Base-by-base conservation (phyloP, 2,888 invertebrate species). In the Drosophila tripunctata region DNA sequence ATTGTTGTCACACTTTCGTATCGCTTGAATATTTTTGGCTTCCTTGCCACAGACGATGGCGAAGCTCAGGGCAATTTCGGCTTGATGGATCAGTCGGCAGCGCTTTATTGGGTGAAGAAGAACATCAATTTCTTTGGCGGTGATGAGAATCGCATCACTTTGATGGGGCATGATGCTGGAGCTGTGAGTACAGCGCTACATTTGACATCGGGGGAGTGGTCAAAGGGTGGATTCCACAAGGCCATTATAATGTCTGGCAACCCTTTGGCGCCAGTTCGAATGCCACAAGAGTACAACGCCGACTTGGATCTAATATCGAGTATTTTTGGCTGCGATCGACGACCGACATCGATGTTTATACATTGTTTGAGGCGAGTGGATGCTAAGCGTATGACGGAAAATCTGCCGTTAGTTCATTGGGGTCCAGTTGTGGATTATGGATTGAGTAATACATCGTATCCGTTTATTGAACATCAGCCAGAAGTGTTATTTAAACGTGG, bases 161-260 rank as follows among this genome's bases (percentile, higher is more conserved):
- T 96, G 47, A 95, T 95, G 91, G 96, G 96, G 0, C 96, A 96
- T 85, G 95, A 95, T 35, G 93, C 96, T 0, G 96, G 96, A 0
- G 96, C 95, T 1, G 93, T 95, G 2, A 96, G 96, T 87, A 95
- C 95, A 3, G 95, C 95, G 0, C 91, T 96, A 1, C 96, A 96
- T 89, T 92, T 96, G 88, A 92, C 95, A 24, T 94, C 94, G 2
- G 91, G 91, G 3, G 92, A 93, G 50, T 93, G 93, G 89, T 94
- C 95, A 0, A 92, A 93, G 35, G 94, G 94, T 19, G 88, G 85
- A 7, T 96, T 96, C 78, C 90, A 95, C 65, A 93, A 95, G 89
- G 96, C 95, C 0, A 96, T 96, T 48, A 94, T 94, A 10, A 96
- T 96, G 96, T 96, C 96, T 69, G 96, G 96, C 0, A 96, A 94